Evolutionary conservation across 2,888 invertebrate species (phyloP), one percentile per base, ranked within the genome.

Genomic region (Drosophila trichaetosa): DNA sequence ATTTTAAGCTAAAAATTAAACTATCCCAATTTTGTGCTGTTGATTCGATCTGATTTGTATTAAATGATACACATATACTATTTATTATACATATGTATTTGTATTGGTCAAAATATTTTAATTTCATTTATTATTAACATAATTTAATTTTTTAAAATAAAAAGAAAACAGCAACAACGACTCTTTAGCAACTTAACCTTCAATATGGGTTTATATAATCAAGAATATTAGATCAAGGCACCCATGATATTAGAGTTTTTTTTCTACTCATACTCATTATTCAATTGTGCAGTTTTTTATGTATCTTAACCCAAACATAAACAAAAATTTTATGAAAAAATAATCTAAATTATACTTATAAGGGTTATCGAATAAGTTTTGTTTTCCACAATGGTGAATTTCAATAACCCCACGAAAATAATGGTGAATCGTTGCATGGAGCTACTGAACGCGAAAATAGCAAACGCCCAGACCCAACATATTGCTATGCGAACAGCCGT

Each of bases 361-460:
- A 34, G 49, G 33, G 51, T 62, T 40, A 16, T 38, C 13, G 24
- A 29, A n/a, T 33, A 46, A 11, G 21, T n/a, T 49, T 36, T 21
- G 27, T 18, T 11, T 6, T 0, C 16, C 21, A 69, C 7, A 13
- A 87, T 87, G 84, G 83, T 73, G 0, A 84, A 79, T 13, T 31
- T 73, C 0, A 67, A 71, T 6, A 71, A 61, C 1, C 34, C 61
- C 3, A 70, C 80, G 2, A 82, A 73, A 27, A 78, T 84, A 33
- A 71, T 80, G 76, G 61, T 82, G 0, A 76, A 64, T 36, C 82
- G 80, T 0, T 79, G 68, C 53, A 74, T 80, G 3, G 73, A 87
- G 18, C 69, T 87, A 10, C 48, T 84, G 0, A 76, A 65, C 11
- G 70, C 69, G 0, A 73, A 73, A 24, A 80, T 84, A 10, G 69